These are phyloP conservation scores for Cynoglossus semilaevis DNA, from an alignment of 2,113 vertebrate species.

Conservation along the genomic window DNA sequence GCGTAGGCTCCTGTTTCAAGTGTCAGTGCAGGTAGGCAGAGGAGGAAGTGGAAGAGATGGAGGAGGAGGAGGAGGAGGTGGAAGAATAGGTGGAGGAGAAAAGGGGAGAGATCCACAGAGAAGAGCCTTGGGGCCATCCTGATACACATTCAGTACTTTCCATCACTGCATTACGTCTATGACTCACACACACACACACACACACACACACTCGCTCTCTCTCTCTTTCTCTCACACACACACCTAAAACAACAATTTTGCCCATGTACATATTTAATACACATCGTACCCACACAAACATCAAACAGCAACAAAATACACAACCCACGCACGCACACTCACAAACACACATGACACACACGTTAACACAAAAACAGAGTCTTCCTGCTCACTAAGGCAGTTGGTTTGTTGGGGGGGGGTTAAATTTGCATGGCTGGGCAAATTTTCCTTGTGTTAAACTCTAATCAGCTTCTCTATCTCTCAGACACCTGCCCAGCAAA, in stretches of 20 bases:
- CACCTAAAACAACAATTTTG: slow-evolving; percentile 43
- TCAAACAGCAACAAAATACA: slow-evolving; percentile 50
- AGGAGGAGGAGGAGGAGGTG: slow-evolving; percentile 46
- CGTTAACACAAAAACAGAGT: slow-evolving; percentile 55
- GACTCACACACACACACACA: slow-evolving; percentile 73
- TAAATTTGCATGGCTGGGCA: slow-evolving; percentile 80
- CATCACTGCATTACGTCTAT: slow-evolving; percentile 70
- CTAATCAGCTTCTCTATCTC: slow-evolving; percentile 77
- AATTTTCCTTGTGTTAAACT: slow-evolving; percentile 76
- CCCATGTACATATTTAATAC: slow-evolving; percentile 51
- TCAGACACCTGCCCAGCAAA: slow-evolving; percentile 76
- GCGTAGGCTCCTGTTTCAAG: slow-evolving; percentile 83
- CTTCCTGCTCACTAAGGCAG: slow-evolving; percentile 71
- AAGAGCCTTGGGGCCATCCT: slow-evolving; percentile 72
- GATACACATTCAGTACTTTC: slow-evolving; percentile 73
- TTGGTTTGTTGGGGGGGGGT: slow-evolving; percentile 73
- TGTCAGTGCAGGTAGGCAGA: slow-evolving; percentile 75
- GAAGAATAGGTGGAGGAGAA: slow-evolving; percentile 45
- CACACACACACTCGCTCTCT: too few species aligned
- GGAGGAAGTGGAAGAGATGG: slow-evolving; percentile 61
- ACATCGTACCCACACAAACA: slow-evolving; percentile 60
- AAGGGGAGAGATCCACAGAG: slow-evolving; percentile 68
- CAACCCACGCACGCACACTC: slow-evolving; percentile 50
- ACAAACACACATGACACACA: slow-evolving; percentile 20
- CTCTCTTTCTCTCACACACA: slow-evolving; percentile 51